A percentile compares a stretch with the other conserved stretches of the same genome.
Conservation (phyloP, 2,797 vertebrate species). For the Sphenopsis melanotis region DNA sequence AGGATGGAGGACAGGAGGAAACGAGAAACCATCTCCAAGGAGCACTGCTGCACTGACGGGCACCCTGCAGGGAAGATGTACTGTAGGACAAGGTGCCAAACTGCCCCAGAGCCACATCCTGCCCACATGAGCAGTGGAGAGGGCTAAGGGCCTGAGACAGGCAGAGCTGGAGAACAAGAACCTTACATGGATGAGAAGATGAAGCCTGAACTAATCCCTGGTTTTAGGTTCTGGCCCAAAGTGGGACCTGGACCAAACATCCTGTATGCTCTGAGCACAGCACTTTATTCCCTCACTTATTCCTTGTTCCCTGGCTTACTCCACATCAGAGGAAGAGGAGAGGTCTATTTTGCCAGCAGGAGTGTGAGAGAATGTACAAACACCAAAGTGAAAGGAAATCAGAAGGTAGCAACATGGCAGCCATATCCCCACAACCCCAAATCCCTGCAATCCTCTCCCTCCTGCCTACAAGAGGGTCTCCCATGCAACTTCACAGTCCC, state of each 20-base stretch:
- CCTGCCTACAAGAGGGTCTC: background rate
- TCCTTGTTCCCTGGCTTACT: background rate
- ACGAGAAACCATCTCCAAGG: slow-evolving; percentile 84
- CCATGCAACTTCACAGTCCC: background rate
- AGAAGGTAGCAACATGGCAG: background rate
- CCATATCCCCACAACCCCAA: background rate
- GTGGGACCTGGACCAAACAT: background rate
- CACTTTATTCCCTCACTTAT: background rate
- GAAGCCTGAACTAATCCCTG: background rate
- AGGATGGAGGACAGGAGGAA: slow-evolving; percentile 91
- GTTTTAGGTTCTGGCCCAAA: background rate
- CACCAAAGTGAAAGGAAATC: background rate
- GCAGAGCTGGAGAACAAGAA: background rate
- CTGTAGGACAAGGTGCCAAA: background rate
- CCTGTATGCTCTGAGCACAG: background rate
- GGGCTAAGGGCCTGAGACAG: background rate
- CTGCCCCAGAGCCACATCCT: background rate
- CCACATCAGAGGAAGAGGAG: background rate
- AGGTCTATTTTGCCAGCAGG: background rate
- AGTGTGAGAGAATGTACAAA: background rate
- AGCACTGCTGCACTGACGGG: slow-evolving; percentile 87
- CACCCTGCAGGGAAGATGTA: slow-evolving; percentile 77
- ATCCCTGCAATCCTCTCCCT: background rate
- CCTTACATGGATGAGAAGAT: fast-evolving
- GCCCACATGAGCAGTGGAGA: background rate